Evolutionary conservation across 1,140 invertebrate species (phyloP), one percentile per base, ranked within the genome.

Genomic region (Ericerus pela): DNA sequence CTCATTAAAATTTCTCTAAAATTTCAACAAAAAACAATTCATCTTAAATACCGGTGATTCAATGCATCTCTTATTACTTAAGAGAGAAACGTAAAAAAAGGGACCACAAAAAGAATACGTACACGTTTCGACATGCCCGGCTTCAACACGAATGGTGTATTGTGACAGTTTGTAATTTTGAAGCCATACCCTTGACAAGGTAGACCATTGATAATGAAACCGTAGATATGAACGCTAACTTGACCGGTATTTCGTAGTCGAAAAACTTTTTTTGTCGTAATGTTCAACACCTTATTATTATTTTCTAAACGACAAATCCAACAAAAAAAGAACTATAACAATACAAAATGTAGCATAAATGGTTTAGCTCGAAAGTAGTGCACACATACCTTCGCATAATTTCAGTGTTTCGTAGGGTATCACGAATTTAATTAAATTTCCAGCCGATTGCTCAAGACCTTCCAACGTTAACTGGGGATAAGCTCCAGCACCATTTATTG

Each of bases 161-260:
- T 14, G 10, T 41, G 54, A 70, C 93, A 96, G 63, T 93, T 84
- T 20, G 90, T 69, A 18, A 93, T 78, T 65, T 77, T 78, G 66
- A 91, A 96, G 10, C 91, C 91, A 67, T 85, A 89, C 2, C 88
- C 88, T 70, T 87, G 83, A 65, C 91, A 95, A 0, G 72, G 67
- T 26, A 79, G 70, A 28, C 79, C 79, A 62, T 81, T 86, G 43
- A 93, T 83, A 53, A 75, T 75, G 69, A 92, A 89, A 18, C 79
- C 75, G 58, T 77, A 78, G 31, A 95, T 75, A 12, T 78, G 76
- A 51, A 96, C 76, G 0, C 82, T 78, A 36, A 95, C 73, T 62
- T 86, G 82, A 0, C 93, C 92, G 1, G 82, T 84, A 70, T 97
- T 96, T 61, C 81, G 75, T 3, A 88, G 85, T n/a, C 80, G 79